Conservation (phyloP, 2,113 vertebrate genomes). For the Scatophagus argus region DNA sequence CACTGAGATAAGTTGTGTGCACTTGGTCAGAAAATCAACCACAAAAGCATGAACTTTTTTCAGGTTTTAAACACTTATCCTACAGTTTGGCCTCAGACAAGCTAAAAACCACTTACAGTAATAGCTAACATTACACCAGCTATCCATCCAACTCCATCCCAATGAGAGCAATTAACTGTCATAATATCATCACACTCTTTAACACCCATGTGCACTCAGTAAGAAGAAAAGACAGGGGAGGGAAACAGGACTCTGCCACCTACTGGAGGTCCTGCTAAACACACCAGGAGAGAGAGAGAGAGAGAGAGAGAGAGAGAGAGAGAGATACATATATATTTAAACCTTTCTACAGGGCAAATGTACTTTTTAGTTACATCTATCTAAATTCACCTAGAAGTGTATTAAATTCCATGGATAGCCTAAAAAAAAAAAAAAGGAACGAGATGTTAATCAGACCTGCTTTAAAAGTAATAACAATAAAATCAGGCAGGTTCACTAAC, state of each 20-base stretch:
- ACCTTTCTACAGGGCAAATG: background rate
- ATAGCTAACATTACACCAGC: slow-evolving; percentile 67
- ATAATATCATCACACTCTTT: slow-evolving; percentile 78
- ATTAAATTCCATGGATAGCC: background rate
- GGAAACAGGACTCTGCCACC: slow-evolving; percentile 83
- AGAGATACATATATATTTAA: background rate
- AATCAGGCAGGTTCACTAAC: slow-evolving; percentile 23
- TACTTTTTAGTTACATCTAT: background rate
- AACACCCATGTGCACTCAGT: slow-evolving; percentile 66
- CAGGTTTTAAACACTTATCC: slow-evolving; percentile 57
- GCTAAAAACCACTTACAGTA: slow-evolving; percentile 69
- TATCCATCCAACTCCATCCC: slow-evolving; percentile 74
- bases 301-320: too few species aligned
- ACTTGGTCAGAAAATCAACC: slow-evolving; percentile 27
- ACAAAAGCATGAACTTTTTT: slow-evolving; percentile 32
- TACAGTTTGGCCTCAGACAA: slow-evolving; percentile 54
- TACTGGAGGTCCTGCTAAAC: slow-evolving; percentile 81
- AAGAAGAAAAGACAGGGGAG: slow-evolving; percentile 39
- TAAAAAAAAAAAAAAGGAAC: background rate
- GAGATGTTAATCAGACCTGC: slow-evolving; percentile 12
- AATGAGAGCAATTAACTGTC: slow-evolving; percentile 81
- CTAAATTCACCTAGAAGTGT: background rate
- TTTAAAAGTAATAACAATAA: slow-evolving; percentile 33
- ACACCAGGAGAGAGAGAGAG: slow-evolving; percentile 35
- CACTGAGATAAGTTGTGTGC: background rate